Conservation (phyloP, 1,140 invertebrate genomes). For the Cyrtorhinus lividipennis region DNA sequence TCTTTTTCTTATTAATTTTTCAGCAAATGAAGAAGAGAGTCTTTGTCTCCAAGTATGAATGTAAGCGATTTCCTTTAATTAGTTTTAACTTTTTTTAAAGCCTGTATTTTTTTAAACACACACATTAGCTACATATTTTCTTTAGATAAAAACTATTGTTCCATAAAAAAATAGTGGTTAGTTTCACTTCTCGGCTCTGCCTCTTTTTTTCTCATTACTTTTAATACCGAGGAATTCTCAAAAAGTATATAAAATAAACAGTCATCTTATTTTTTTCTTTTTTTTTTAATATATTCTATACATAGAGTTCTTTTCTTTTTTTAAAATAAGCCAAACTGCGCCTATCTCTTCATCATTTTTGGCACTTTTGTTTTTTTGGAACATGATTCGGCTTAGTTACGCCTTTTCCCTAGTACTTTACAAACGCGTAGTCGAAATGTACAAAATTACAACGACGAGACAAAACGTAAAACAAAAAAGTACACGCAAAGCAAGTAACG, state of each 20-base stretch:
- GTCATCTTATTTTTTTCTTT: constrained; percentile 19
- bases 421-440: neutral
- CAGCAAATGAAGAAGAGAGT: neutral
- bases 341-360: neutral
- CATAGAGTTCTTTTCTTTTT: constrained; percentile 7
- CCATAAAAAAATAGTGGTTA: constrained; percentile 20
- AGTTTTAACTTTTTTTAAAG: constrained; percentile 13
- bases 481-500: no score
- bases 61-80: constrained; percentile 7
- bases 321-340: neutral
- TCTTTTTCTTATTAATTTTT: neutral
- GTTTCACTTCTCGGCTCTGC: constrained; percentile 6
- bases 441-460: neutral
- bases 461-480: neutral
- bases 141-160: constrained; percentile 20
- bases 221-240: neutral
- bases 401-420: constrained; percentile 7
- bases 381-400: constrained; percentile 11
- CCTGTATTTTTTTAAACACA: constrained; percentile 18
- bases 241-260: constrained; percentile 21
- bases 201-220: constrained; percentile 12
- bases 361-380: constrained; percentile 1
- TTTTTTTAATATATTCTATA: constrained; percentile 16
- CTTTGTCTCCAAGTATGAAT: neutral
- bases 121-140: constrained; percentile 19